A percentile compares a stretch with the other conserved stretches of the same genome.
Conservation (phyloP, 1,140 invertebrate genomes). For the Aphelinus certus region DNA sequence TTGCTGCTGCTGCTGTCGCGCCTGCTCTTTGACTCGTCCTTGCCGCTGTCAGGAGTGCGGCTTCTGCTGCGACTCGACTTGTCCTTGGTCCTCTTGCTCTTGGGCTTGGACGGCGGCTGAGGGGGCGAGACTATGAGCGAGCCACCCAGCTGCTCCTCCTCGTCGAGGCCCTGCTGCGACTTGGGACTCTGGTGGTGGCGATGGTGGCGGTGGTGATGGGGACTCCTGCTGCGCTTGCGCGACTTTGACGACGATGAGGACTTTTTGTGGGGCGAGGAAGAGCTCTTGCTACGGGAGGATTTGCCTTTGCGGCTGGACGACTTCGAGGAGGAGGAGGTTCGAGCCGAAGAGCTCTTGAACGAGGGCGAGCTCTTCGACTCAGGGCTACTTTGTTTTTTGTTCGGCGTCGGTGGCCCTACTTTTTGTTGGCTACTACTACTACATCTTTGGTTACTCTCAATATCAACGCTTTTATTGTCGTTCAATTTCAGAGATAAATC, state of each 20-base stretch:
- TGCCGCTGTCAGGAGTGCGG: conserved; percentile 2
- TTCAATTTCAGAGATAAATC: conserved; percentile 28
- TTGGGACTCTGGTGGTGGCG: conserved; percentile 23
- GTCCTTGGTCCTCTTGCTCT: conserved; percentile 61
- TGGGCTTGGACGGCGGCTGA: conserved; percentile 62
- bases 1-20: conserved; percentile 44
- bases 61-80: background rate
- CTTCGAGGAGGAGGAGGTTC: background rate
- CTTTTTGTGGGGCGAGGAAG: conserved; percentile 48
- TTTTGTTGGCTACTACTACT: conserved; percentile 35
- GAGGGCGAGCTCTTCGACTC: conserved; percentile 1
- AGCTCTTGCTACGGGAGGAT: conserved; percentile 36
- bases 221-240: conserved; percentile 15
- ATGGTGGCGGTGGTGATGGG: conserved; percentile 17
- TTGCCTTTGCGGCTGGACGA: conserved; percentile 36
- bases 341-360: background rate
- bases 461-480: conserved; percentile 34
- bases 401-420: background rate
- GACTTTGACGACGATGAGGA: conserved; percentile 13
- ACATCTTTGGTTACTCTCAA: conserved; percentile 36
- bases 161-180: conserved; percentile 36
- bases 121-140: conserved; percentile 61
- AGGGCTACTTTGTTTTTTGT: conserved; percentile 4
- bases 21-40: background rate
- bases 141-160: conserved; percentile 64